These are phyloP conservation scores for Chrysoperla carnea DNA, from an alignment of 1,140 invertebrate species.

Conservation along the genomic window DNA sequence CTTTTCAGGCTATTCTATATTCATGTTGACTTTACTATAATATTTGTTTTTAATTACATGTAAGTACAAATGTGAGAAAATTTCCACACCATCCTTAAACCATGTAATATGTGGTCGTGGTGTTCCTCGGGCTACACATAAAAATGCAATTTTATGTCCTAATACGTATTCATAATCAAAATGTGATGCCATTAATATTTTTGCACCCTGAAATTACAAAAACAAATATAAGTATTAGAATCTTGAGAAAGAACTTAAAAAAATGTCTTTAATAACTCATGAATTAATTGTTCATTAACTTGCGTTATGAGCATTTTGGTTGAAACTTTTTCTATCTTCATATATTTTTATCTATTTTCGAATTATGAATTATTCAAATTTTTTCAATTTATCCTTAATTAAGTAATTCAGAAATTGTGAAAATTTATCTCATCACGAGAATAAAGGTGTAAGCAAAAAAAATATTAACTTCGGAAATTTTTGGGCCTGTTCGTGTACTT, in stretches of 20 bases:
- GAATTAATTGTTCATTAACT: neutral
- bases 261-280: neutral
- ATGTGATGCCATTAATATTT: conserved; percentile 76
- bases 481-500: too few relatives aligned
- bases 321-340: too few relatives aligned
- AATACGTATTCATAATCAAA: conserved; percentile 86
- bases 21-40: too few relatives aligned
- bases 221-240: neutral
- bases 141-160: conserved; percentile 81
- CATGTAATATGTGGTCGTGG: conserved; percentile 77
- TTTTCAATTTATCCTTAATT: too few relatives aligned
- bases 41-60: conserved; percentile 42
- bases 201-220: conserved; percentile 52
- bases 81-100: conserved; percentile 83
- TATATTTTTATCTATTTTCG: too few relatives aligned
- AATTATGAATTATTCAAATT: too few relatives aligned
- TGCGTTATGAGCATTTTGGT: neutral
- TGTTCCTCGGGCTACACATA: conserved; percentile 71
- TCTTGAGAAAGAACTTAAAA: conserved; percentile 1
- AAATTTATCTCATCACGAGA: too few relatives aligned
- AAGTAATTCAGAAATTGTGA: too few relatives aligned
- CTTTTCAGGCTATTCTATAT: too few relatives aligned
- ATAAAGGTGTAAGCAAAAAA: too few relatives aligned
- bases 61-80: conserved; percentile 72
- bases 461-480: too few relatives aligned